Conservation (phyloP, 2,113 vertebrate genomes). For the Ctenomys sociabilis region DNA sequence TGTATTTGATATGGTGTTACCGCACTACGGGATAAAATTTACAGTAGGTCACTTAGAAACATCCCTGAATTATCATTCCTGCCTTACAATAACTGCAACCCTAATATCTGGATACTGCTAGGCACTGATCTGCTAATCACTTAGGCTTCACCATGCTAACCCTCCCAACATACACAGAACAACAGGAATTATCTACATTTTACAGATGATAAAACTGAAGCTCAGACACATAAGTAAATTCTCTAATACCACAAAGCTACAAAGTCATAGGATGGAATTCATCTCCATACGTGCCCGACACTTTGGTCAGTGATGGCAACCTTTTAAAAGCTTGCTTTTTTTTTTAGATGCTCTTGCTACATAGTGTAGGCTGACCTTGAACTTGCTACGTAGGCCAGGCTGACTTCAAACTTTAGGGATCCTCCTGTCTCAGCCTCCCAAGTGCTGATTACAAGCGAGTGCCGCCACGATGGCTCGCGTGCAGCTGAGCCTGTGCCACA, state of each 20-base stretch:
- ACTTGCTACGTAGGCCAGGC: background rate
- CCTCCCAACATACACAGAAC: background rate
- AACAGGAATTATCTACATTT: slow-evolving; percentile 27
- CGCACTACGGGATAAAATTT: background rate
- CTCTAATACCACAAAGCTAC: background rate
- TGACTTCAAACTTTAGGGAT: background rate
- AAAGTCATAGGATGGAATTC: background rate
- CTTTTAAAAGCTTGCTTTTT: background rate
- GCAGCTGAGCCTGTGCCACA: background rate
- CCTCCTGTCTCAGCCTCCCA: background rate
- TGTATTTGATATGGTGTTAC: background rate
- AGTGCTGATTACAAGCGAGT: background rate
- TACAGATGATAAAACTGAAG: background rate
- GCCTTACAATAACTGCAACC: background rate
- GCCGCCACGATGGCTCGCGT: background rate
- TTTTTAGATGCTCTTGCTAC: background rate
- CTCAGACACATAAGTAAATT: background rate
- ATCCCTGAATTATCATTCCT: background rate
- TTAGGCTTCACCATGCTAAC: background rate
- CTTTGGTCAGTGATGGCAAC: background rate
- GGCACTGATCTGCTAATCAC: background rate
- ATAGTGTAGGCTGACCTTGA: background rate
- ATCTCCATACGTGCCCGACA: background rate
- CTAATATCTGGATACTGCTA: background rate
- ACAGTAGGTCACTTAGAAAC: background rate